These are phyloP conservation scores for Ploceus nigricollis DNA, from an alignment of 2,113 vertebrate genomes.

Conservation along the genomic window DNA sequence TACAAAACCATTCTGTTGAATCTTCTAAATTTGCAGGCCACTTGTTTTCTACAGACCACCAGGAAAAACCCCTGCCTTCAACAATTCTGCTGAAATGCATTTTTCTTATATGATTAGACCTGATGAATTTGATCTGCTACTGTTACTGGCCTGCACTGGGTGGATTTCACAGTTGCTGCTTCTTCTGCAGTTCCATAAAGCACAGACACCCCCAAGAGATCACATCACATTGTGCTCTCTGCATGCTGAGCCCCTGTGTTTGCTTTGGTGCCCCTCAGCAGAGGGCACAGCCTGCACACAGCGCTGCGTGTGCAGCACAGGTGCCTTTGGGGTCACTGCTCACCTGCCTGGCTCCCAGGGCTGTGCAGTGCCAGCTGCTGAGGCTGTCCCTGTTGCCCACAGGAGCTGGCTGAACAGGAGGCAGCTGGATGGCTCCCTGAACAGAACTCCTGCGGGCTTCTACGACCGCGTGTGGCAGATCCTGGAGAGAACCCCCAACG, in stretches of 20 bases:
- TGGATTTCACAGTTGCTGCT: not conserved
- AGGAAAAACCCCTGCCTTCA: not conserved
- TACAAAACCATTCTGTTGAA: not conserved
- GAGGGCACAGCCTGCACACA: not conserved
- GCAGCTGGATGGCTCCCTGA: conserved; percentile 92
- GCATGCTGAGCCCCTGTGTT: not conserved
- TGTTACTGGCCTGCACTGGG: not conserved
- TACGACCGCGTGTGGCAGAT: conserved; percentile 98
- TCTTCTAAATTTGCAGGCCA: not conserved
- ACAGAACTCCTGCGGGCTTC: conserved; percentile 89
- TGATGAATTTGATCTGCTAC: not conserved
- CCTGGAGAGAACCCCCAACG: conserved; percentile 89
- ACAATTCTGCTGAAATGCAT: not conserved
- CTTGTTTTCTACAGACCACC: not conserved
- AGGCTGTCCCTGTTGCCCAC: not conserved
- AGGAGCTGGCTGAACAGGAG: conserved; percentile 92
- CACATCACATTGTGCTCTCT: not conserved
- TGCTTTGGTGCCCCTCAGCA: not conserved
- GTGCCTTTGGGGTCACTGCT: not conserved
- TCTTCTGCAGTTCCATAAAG: not conserved
- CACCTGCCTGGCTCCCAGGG: not conserved
- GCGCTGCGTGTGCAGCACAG: not conserved
- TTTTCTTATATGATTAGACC: not conserved
- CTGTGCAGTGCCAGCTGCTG: not conserved
- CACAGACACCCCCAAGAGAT: not conserved